Evolutionary conservation across 1,140 invertebrate species (phyloP).

Genomic region (Gerris buenoi): DNA sequence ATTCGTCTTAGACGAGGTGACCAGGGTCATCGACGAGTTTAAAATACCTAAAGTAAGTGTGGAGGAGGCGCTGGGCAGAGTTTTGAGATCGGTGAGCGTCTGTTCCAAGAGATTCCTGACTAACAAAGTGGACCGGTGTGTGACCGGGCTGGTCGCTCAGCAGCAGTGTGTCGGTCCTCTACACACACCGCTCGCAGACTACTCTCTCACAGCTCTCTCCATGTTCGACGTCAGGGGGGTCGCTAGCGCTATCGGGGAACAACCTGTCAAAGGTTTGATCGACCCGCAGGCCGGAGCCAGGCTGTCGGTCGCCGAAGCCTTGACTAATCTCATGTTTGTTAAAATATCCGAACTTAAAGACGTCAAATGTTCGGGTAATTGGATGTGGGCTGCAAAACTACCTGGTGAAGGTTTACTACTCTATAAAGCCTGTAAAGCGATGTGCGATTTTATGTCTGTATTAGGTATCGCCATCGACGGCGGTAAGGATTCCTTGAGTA

Average conservation of each 20-base stretch:
- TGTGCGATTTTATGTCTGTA: conserved; percentile 72
- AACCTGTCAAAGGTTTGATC: conserved; percentile 84
- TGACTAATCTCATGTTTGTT: conserved; percentile 95
- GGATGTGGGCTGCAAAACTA: conserved; percentile 98
- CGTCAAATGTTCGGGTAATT: conserved; percentile 93
- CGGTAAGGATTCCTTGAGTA: conserved; percentile 94
- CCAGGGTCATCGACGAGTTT: background rate
- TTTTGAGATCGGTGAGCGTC: conserved; percentile 77
- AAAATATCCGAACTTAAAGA: conserved; percentile 66
- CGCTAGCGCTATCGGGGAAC: conserved; percentile 89
- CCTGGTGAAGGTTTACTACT: conserved; percentile 76
- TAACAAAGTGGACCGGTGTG: conserved; percentile 88
- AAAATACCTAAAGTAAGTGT: conserved; percentile 28
- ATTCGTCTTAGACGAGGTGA: background rate
- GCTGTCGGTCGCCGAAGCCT: conserved; percentile 82
- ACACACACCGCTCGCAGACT: conserved; percentile 88
- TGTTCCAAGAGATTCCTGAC: conserved; percentile 91
- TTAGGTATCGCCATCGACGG: conserved; percentile 89
- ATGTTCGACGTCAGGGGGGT: conserved; percentile 50
- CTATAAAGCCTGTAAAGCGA: conserved; percentile 70
- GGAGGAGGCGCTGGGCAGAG: conserved; percentile 51
- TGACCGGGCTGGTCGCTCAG: conserved; percentile 88
- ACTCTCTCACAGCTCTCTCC: conserved; percentile 78
- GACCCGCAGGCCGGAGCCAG: conserved; percentile 67
- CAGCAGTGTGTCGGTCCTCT: conserved; percentile 95